Percentiles rank a stretch among this genome's conserved stretches.
Conservation (phyloP, 2,888 invertebrate genomes). For the Gandaritis pyraliata region DNA sequence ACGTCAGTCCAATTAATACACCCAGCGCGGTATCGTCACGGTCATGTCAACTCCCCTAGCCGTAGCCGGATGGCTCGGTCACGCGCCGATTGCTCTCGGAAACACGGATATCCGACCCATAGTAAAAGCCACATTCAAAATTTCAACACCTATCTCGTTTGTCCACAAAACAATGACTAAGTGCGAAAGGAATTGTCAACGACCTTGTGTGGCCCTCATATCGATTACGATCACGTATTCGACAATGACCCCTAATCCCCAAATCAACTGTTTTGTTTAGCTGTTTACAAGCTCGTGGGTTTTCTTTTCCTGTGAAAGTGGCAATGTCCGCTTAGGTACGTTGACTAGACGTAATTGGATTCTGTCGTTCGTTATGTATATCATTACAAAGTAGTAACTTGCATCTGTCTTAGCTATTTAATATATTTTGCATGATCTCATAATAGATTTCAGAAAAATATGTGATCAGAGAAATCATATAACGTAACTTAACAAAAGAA, state of each 20-base stretch:
- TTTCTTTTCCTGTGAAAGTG: constrained; percentile 19
- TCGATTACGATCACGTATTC: constrained; percentile 32
- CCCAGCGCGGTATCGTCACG: constrained; percentile 55
- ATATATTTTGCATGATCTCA: too few relatives aligned
- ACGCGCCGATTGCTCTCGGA: constrained; percentile 70
- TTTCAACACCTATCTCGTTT: constrained; percentile 39
- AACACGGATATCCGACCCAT: constrained; percentile 75
- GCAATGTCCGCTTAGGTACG: constrained; percentile 17
- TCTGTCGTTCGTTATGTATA: constrained; percentile 15
- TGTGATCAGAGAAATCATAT: constrained; percentile 21
- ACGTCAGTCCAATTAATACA: constrained; percentile 58
- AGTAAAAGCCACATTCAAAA: constrained; percentile 41
- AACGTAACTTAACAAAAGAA: constrained; percentile 18
- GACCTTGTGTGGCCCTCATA: constrained; percentile 26
- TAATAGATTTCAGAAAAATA: too few relatives aligned
- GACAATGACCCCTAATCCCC: constrained; percentile 34
- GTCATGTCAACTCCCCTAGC: constrained; percentile 61
- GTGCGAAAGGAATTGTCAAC: constrained; percentile 31
- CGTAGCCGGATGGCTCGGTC: constrained; percentile 76
- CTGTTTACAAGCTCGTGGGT: constrained; percentile 15
- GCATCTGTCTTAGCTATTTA: too few relatives aligned
- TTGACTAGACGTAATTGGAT: constrained; percentile 25
- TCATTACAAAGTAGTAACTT: constrained; percentile 15
- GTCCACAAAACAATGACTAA: constrained; percentile 28
- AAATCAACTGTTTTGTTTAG: constrained; percentile 9